Evolutionary conservation across 1,140 invertebrate genomes (phyloP).

Genomic region (Aphelenchoides besseyi): DNA sequence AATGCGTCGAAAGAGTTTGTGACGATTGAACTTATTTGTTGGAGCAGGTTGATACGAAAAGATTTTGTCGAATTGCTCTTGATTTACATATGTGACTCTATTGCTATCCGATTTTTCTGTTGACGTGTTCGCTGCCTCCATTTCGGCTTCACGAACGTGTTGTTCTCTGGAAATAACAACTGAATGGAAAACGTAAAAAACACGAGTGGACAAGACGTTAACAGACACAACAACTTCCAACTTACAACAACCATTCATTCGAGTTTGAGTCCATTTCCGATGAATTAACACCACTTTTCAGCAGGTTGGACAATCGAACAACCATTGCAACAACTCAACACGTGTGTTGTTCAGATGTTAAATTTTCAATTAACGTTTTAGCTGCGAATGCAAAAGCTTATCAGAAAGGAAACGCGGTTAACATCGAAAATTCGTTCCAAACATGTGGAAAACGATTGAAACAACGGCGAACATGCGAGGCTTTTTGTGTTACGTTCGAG

Average conservation of each 20-base stretch:
- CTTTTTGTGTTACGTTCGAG: not conserved
- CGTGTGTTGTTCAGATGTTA: not conserved
- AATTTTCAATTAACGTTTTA: not conserved
- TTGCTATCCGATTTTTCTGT: not conserved
- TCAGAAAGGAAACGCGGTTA: not conserved
- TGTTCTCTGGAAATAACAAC: not conserved
- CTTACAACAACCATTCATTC: conserved; percentile 1
- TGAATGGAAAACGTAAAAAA: not conserved
- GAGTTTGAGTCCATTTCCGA: not conserved
- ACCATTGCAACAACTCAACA: not conserved
- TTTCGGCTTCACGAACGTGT: conserved; percentile 2
- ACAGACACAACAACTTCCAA: not conserved
- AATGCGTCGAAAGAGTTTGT: not conserved
- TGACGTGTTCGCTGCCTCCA: not conserved
- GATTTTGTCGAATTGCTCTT: conserved; percentile 36
- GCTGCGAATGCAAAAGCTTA: not conserved
- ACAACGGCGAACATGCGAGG: not conserved
- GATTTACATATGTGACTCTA: not conserved
- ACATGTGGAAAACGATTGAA: not conserved
- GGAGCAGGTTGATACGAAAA: conserved; percentile 34
- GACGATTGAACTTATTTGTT: not conserved
- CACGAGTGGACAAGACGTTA: not conserved
- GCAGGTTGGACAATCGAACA: not conserved
- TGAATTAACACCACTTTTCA: not conserved
- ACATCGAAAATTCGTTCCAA: not conserved